Evolutionary conservation across 2,888 invertebrate species (phyloP).

Genomic region (Chirona hameri): DNA sequence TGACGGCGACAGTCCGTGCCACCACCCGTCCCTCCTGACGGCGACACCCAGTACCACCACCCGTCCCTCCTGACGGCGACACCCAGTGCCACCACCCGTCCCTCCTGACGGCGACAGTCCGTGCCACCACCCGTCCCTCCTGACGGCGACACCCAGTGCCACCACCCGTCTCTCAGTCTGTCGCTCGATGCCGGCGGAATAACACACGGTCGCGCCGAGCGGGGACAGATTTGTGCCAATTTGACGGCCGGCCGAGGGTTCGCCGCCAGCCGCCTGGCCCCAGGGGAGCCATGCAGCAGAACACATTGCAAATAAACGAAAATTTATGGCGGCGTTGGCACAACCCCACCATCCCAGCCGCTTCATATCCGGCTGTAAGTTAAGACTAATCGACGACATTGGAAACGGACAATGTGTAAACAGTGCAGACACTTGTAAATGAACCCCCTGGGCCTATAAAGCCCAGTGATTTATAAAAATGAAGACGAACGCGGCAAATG

Average conservation of each 20-base stretch:
- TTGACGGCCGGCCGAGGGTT: neutral
- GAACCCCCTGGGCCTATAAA: constrained; percentile 12
- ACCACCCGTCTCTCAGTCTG: no score
- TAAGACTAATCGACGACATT: constrained; percentile 28
- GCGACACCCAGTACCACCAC: no score
- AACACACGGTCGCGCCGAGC: neutral
- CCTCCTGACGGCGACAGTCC: no score
- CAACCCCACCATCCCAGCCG: neutral
- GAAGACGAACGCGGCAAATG: constrained; percentile 22
- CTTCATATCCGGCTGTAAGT: constrained; percentile 25
- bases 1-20: no score
- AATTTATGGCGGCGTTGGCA: constrained; percentile 22
- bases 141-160: no score
- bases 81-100: no score
- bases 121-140: no score
- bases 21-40: no score
- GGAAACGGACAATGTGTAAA: constrained; percentile 13
- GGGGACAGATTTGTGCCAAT: neutral
- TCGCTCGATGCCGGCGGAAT: neutral
- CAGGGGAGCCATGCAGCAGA: neutral
- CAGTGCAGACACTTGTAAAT: constrained; percentile 24
- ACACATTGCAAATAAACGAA: constrained; percentile 23
- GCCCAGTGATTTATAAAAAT: constrained; percentile 23
- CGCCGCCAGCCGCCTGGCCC: neutral
- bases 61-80: no score